These are phyloP conservation scores for Leucania comma DNA, from an alignment of 2,888 invertebrate genomes.

Conservation along the genomic window DNA sequence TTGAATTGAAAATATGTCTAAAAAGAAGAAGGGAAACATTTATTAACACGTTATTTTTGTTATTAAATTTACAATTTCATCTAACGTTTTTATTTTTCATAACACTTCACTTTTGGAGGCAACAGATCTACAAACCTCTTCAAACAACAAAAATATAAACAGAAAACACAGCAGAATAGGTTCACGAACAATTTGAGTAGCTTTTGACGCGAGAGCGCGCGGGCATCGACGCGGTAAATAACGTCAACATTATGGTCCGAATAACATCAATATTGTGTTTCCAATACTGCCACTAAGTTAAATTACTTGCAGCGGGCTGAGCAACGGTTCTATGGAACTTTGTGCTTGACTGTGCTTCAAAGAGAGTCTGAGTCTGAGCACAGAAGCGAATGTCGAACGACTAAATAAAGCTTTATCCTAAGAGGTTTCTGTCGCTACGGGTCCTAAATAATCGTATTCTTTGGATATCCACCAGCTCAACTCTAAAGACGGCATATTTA, in stretches of 20 bases:
- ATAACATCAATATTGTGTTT: conserved; percentile 55
- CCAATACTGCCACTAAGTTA: conserved; percentile 31
- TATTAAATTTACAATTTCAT: too few relatives aligned
- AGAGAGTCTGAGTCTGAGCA: background rate
- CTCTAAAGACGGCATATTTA: background rate
- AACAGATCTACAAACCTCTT: conserved; percentile 32
- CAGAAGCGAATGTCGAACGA: background rate
- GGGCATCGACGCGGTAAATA: conserved; percentile 66
- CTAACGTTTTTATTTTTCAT: background rate
- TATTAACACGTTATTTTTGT: too few relatives aligned
- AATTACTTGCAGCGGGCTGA: conserved; percentile 13
- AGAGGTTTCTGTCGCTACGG: background rate
- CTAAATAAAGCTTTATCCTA: background rate
- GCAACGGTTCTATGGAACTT: conserved; percentile 18
- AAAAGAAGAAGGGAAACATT: too few relatives aligned
- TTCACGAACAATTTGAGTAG: conserved; percentile 71
- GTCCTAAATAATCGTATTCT: background rate
- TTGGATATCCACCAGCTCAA: background rate
- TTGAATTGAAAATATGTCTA: too few relatives aligned
- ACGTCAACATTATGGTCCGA: conserved; percentile 56
- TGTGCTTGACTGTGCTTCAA: conserved; percentile 15
- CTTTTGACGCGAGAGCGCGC: conserved; percentile 63
- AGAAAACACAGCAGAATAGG: conserved; percentile 51
- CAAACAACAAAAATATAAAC: conserved; percentile 33
- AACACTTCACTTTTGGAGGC: background rate